Evolutionary conservation across 2,113 vertebrate genomes (phyloP).

Genomic region (Speoplatyrhinus poulsoni): DNA sequence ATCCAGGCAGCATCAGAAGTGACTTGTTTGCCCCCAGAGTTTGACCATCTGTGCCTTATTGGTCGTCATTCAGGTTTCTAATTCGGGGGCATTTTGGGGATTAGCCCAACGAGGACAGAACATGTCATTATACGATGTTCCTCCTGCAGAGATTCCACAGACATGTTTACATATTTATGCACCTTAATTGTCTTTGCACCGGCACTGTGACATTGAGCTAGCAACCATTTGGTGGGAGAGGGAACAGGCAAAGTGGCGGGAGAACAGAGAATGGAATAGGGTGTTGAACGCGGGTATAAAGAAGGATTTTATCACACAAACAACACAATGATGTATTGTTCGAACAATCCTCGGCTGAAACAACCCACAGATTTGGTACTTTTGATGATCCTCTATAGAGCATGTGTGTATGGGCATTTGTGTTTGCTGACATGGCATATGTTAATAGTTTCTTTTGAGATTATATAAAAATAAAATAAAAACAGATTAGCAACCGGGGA

Average conservation of each 20-base stretch:
- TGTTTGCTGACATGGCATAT: too few relatives aligned
- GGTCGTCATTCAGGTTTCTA: constrained; percentile 83
- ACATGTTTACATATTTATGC: constrained; percentile 82
- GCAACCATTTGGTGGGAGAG: constrained; percentile 24
- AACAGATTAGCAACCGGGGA: too few relatives aligned
- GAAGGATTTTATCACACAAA: constrained; percentile 8
- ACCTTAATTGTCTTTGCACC: constrained; percentile 79
- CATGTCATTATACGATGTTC: constrained; percentile 75
- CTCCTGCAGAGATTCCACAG: constrained; percentile 69
- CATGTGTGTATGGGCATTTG: too few relatives aligned
- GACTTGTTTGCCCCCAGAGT: constrained; percentile 71
- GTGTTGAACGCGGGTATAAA: neutral
- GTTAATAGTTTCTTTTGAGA: too few relatives aligned
- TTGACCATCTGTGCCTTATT: constrained; percentile 81
- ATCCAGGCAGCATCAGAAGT: constrained; percentile 69
- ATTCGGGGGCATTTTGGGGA: constrained; percentile 79
- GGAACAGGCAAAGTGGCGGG: constrained; percentile 23
- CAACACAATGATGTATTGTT: too few relatives aligned
- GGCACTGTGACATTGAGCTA: constrained; percentile 74
- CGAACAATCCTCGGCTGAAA: neutral
- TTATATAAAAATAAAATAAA: too few relatives aligned
- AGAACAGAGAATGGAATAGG: neutral
- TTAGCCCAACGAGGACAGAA: constrained; percentile 78
- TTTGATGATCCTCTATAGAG: neutral
- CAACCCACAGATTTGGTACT: neutral